phyloP scores from a whole-genome alignment of 92 coral and sea anemone genomes.

The Epizoanthus scotinus region DNA sequence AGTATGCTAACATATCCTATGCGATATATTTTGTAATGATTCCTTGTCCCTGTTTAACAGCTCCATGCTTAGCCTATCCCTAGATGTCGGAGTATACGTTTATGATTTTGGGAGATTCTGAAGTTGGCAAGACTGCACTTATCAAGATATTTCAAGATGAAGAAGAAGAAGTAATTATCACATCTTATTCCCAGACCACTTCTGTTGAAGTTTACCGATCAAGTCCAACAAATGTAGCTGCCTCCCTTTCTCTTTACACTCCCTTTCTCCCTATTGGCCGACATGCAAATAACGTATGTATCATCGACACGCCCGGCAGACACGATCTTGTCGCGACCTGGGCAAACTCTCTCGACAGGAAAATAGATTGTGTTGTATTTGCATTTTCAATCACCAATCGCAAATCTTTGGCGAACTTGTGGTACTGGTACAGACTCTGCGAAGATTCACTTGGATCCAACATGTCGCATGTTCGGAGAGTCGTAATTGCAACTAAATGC shows the following conservation, averaged over 20 bases:
- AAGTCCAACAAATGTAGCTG: background rate
- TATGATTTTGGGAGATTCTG: slow-evolving; percentile 24
- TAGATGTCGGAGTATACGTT: slow-evolving; percentile 18
- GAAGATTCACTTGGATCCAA: background rate
- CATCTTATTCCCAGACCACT: slow-evolving; percentile 17
- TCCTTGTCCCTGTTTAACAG: too few relatives aligned
- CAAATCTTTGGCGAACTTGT: slow-evolving; percentile 28
- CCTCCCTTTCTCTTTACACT: background rate
- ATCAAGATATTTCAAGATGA: background rate
- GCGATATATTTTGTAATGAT: too few relatives aligned
- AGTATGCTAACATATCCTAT: too few relatives aligned
- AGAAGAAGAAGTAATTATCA: background rate
- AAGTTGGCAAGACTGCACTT: slow-evolving; percentile 24
- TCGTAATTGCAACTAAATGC: slow-evolving; percentile 33
- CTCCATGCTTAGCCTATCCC: too few relatives aligned
- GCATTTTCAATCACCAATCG: slow-evolving; percentile 4
- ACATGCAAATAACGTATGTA: background rate
- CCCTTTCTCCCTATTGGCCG: background rate
- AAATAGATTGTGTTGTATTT: slow-evolving; percentile 26
- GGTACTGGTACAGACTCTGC: slow-evolving; percentile 27
- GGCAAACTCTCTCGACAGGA: background rate
- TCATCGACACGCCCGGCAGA: slow-evolving; percentile 32
- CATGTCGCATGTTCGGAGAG: background rate
- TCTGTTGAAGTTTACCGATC: slow-evolving; percentile 2
- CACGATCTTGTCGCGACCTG: slow-evolving; percentile 9